Percentiles rank a stretch among this genome's conserved stretches.
These are phyloP conservation scores for Bubalus kerabau DNA, from an alignment of 2,113 vertebrate genomes.

Conservation along the genomic window DNA sequence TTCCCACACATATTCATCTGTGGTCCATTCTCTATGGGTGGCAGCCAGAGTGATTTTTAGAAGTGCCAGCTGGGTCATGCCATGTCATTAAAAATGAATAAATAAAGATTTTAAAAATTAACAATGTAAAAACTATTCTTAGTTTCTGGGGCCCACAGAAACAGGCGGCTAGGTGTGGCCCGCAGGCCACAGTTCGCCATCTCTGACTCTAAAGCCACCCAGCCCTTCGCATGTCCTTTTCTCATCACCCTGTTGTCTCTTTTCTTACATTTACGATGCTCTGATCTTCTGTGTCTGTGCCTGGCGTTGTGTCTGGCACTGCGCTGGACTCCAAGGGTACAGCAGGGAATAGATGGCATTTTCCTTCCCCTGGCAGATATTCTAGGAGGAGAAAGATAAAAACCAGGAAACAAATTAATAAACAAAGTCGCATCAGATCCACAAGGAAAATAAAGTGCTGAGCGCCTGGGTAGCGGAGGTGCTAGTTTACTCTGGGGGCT, in stretches of 20 bases:
- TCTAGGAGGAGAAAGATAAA: not conserved
- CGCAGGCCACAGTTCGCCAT: rapidly evolving
- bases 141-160: not conserved
- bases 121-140: not conserved
- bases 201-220: not conserved
- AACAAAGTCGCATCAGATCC: not conserved
- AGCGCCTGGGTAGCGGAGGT: not conserved
- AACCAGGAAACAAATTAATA: not conserved
- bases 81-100: not conserved
- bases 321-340: not conserved
- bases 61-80: not conserved
- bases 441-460: not conserved
- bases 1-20: not conserved
- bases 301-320: not conserved
- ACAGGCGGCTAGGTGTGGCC: not conserved
- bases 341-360: not conserved
- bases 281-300: not conserved
- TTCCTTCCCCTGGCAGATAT: not conserved
- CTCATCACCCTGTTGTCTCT: not conserved
- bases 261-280: not conserved
- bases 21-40: not conserved
- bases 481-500: not conserved
- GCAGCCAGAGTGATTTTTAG: not conserved
- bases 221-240: rapidly evolving
- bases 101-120: not conserved